A percentile compares a stretch with the other conserved stretches of the same genome.
Evolutionary conservation across 2,888 invertebrate species (phyloP).

Genomic region (Mesorhabditis sp.): DNA sequence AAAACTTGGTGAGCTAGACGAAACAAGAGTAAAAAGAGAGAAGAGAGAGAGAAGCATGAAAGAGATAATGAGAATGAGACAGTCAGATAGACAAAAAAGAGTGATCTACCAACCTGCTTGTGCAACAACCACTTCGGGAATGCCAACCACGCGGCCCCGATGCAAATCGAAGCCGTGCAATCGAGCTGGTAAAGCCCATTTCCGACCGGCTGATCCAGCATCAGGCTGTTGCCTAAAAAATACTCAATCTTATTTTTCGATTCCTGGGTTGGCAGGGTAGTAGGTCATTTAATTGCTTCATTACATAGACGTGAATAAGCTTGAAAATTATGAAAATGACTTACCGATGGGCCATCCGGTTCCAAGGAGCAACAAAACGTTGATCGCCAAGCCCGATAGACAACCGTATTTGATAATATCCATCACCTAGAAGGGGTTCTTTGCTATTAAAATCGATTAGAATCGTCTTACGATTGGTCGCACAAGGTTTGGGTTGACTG

Average conservation of each 20-base stretch:
- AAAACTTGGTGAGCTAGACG: not conserved
- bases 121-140: slow-evolving; percentile 55
- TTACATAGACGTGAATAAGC: no score
- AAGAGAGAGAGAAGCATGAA: not conserved
- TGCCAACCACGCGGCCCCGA: slow-evolving; percentile 52
- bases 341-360: slow-evolving; percentile 43
- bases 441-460: slow-evolving; percentile 11
- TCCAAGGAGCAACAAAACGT: slow-evolving; percentile 28
- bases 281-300: no score
- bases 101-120: slow-evolving; percentile 26
- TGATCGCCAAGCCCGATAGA: slow-evolving; percentile 27
- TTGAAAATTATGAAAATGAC: not conserved
- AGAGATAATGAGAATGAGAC: not conserved
- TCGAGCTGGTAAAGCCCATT: slow-evolving; percentile 54
- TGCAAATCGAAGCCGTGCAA: slow-evolving; percentile 51
- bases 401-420: slow-evolving; percentile 30
- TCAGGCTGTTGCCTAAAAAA: slow-evolving; percentile 19
- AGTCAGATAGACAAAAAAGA: not conserved
- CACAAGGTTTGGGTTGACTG: slow-evolving; percentile 18
- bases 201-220: slow-evolving; percentile 31
- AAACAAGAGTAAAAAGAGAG: not conserved
- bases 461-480: slow-evolving; percentile 22
- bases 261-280: no score
- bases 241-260: no score
- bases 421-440: slow-evolving; percentile 22